Evolutionary conservation across 2,888 invertebrate species (phyloP), one percentile per base, ranked within the genome.

Genomic region (Tryphoninae sp.): DNA sequence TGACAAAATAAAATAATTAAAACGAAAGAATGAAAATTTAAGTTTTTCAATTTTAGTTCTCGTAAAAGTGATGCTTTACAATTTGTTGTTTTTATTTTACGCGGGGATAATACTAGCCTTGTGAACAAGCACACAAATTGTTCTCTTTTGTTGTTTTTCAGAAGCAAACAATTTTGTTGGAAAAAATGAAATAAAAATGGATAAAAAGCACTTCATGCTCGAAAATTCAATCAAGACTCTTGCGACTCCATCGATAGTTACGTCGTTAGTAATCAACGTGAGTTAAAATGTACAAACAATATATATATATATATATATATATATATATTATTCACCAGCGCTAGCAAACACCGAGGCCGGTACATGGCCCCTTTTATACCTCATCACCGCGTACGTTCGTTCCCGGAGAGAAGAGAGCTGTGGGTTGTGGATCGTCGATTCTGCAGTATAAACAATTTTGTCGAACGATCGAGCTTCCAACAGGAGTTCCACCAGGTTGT

Each of bases 371-470:
- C 75, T 73, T 73, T 68, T 77, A 77, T 51, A 68, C 40, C 22
- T 33, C 81, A 68, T 64, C 73, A 58, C n/a, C 42, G 69, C 33
- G 40, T 11, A 62, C 33, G 23, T 72, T 72, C 13, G 49, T 78
- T 72, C 23, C 61, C 40, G 26, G 11, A n/a, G 42, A 40, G 45
- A 22, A 59, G 2, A 23, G 42, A 26, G 61, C 3, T 23, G 55
- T 55, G 33, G 33, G n/a, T 33, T n/a, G 45, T 13, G 67, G 23
- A 22, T 53, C 40, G 65, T 19, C 61, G 68, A 73, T 82, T 67
- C 64, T 73, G 78, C 72, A 82, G 68, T 82, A 62, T 82, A 79
- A 79, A 79, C 76, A 76, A 79, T 79, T 72, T 82, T 76, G 82
- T 82, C 67, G 73, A 26, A 23, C 67, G 62, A 6, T 68, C 55